A percentile compares a stretch with the other conserved stretches of the same genome.
Evolutionary conservation across 2,888 invertebrate genomes (phyloP).

Genomic region (Temnothorax rugatulus): DNA sequence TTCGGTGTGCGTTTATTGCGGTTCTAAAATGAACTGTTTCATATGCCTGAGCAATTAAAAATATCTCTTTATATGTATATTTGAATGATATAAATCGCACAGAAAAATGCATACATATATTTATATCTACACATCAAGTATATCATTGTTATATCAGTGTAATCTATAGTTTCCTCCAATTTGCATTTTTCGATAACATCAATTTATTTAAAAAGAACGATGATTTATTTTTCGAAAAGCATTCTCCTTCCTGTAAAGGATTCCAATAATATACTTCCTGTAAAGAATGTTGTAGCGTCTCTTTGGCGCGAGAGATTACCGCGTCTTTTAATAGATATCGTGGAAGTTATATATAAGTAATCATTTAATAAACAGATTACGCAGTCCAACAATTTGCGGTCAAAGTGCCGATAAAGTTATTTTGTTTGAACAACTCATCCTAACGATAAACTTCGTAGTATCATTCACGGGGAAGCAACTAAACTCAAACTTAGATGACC

Average conservation of each 20-base stretch:
- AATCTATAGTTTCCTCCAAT: neutral
- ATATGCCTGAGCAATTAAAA: neutral
- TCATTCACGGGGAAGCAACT: neutral
- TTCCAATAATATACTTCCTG: neutral
- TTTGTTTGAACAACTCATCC: constrained; percentile 14
- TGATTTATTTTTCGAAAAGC: neutral
- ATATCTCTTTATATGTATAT: neutral
- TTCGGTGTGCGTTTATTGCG: neutral
- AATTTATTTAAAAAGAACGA: neutral
- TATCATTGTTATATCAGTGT: neutral
- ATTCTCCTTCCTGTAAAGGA: neutral
- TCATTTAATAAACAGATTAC: constrained; percentile 25
- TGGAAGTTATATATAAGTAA: neutral
- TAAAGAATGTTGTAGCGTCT: neutral
- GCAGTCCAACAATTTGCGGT: constrained; percentile 2
- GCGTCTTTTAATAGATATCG: neutral
- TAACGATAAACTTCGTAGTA: neutral
- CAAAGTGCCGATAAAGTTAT: constrained; percentile 1
- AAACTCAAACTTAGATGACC: constrained; percentile 25
- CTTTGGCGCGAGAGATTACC: neutral
- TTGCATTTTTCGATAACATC: neutral
- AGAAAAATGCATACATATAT: neutral
- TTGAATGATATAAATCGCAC: neutral
- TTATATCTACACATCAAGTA: neutral
- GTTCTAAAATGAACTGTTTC: neutral